Conservation (phyloP, 2,797 vertebrate genomes). For the Pangasius djambal region DNA sequence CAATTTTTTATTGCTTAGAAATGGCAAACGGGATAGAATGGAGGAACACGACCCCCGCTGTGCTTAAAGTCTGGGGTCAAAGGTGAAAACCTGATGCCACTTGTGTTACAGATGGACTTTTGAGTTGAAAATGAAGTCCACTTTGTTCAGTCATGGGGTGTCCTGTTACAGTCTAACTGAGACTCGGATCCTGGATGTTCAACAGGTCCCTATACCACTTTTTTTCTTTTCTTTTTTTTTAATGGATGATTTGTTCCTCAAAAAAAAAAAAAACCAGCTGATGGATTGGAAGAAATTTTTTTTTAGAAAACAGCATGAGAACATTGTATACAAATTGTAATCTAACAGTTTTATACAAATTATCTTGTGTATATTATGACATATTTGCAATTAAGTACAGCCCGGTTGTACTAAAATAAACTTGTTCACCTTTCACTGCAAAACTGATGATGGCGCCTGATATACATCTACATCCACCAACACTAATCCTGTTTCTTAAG, state of each 20-base stretch:
- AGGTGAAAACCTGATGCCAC: conserved; percentile 51
- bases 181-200: too few species aligned
- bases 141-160: conserved; percentile 29
- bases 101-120: conserved; percentile 55
- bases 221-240: too few species aligned
- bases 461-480: background rate
- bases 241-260: background rate
- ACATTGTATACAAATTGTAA: background rate
- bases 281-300: background rate
- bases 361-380: background rate
- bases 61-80: conserved; percentile 51
- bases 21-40: background rate
- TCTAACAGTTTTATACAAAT: background rate
- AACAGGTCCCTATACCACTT: too few species aligned
- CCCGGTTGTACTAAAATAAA: background rate
- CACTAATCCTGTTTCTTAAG: conserved; percentile 52
- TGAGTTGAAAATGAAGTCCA: conserved; percentile 41
- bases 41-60: conserved; percentile 47
- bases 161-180: conserved; percentile 32
- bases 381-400: background rate
- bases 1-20: conserved; percentile 17
- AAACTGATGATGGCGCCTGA: background rate
- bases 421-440: conserved; percentile 1
- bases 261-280: background rate
- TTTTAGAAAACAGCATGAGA: too few species aligned